Base-by-base conservation (phyloP, 1,140 invertebrate species). In the Trigoniulus corallinus region DNA sequence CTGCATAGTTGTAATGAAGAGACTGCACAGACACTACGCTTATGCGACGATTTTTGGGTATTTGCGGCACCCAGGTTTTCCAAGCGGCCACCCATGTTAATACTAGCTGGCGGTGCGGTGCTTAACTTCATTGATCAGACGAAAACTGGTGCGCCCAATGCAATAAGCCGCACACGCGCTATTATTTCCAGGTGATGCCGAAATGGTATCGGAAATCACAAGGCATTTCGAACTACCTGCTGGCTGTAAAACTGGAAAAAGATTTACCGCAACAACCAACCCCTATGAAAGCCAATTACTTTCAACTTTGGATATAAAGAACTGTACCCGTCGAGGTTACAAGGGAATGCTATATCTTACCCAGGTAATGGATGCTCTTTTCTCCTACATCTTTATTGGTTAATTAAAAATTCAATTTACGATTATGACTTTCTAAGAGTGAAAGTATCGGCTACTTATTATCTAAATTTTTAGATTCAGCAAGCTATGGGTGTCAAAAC, bases 401-500 rank as follows among this genome's bases (percentile, higher is more conserved):
- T 51, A 13, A 42, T 23, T 25, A 20, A 43, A 51, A 12, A 22
- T 41, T 61, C 56, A 41, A 57, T 59, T 34, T 51, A 53, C n/a
- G 34, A 53, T n/a, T 45, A 56, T 63, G 34, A 43, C 54, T 49
- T 57, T 15, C 66, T 67, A 41, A 34, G 29, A 34, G 7, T 34
- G 15, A 34, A 15, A 34, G 29, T n/a, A n/a, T 34, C 15, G 29
- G 29, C 15, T 15, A 34, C 29, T 34, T 34, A 34, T 34, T 7
- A 34, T 7, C 29, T 34, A 15, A 7, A 34, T 15, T 34, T 34
- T 34, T 64, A 88, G 80, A 78, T 88, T 51, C 72, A 81, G 58
- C 93, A 97, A 74, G 88, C 73, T 0, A 78, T 94, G 70, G 74
- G 81, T 1, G 78, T 89, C 4, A 89, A 87, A 66, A 74, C 78